Evolutionary conservation across 2,797 vertebrate species (phyloP).

Genomic region (Gymnoscopelus braueri): DNA sequence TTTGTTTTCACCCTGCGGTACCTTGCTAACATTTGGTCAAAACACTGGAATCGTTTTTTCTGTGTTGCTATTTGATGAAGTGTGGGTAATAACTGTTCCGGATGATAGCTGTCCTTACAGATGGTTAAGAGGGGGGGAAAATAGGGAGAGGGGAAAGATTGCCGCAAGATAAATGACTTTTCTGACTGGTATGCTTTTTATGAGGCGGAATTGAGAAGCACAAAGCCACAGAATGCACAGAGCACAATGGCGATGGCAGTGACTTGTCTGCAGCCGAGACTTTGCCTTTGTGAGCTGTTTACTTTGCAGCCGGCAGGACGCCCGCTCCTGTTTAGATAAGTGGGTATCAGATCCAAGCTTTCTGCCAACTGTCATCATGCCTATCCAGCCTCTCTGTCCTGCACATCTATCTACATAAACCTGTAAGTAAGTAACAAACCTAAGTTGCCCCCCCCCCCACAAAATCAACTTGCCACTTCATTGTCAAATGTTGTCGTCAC

Average conservation of each 20-base stretch:
- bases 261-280: constrained; percentile 52
- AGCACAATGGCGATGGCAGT: constrained; percentile 42
- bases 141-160: constrained; percentile 38
- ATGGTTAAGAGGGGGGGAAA: constrained; percentile 16
- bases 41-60: constrained; percentile 50
- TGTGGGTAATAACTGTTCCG: constrained; percentile 50
- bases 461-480: not conserved
- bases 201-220: constrained; percentile 49
- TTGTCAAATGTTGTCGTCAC: constrained; percentile 18
- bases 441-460: constrained; percentile 2
- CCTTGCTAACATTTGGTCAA: constrained; percentile 30
- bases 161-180: constrained; percentile 63
- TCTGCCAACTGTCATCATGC: constrained; percentile 45
- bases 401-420: constrained; percentile 1
- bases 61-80: constrained; percentile 52
- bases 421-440: not conserved
- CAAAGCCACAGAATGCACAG: constrained; percentile 61
- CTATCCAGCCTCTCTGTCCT: constrained; percentile 12
- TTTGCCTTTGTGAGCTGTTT: constrained; percentile 64
- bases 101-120: constrained; percentile 39
- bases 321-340: constrained; percentile 68
- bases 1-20: constrained; percentile 29
- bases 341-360: constrained; percentile 50
- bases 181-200: constrained; percentile 69
- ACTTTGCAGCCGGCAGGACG: constrained; percentile 48